Evolutionary conservation across 2,888 invertebrate genomes (phyloP), one percentile per base, ranked within the genome.

Genomic region (Drosophila testacea): DNA sequence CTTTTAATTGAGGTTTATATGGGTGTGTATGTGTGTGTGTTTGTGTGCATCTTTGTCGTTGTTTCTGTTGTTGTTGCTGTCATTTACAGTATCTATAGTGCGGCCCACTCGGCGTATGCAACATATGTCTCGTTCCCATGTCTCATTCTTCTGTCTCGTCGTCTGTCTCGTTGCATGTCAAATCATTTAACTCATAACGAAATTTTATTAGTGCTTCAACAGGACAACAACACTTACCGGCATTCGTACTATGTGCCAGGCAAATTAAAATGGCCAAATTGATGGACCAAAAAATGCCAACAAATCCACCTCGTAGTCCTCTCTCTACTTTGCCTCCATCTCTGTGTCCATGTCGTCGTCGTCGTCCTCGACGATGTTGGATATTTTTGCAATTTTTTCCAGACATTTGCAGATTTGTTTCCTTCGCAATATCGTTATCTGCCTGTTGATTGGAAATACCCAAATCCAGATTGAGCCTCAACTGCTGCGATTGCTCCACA

Each of bases 151-250:
- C 22, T 47, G 64, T 65, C 70, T 70, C 36, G 51, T 55, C 41
- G 57, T 16, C 63, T 51, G 62, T 48, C 71, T 55, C 52, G 56
- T 72, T 59, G 62, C 61, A 65, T 76, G 83, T 77, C 84, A 81
- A 73, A 81, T 83, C 81, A 83, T 86, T 87, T 69, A 77, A 68
- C 61, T 78, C 78, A 78, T 83, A 80, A 69, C 76, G 65, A 48
- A 77, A 73, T 83, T 81, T 86, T 86, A 86, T 88, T 83, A 79
- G 73, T 73, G 69, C 73, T 73, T 51, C 60, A 38, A 39, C 54
- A 51, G 46, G 27, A 63, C 57, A 55, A 62, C 39, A 79, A 72
- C 83, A 88, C 90, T 90, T 82, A 90, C 90, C 90, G 77, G 90
- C 85, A 78, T 75, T 83, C 77, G 89, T 87, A 63, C 75, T 74